Evolutionary conservation across 2,113 vertebrate species (phyloP), one percentile per base, ranked within the genome.

Genomic region (Tragelaphus buxtoni): DNA sequence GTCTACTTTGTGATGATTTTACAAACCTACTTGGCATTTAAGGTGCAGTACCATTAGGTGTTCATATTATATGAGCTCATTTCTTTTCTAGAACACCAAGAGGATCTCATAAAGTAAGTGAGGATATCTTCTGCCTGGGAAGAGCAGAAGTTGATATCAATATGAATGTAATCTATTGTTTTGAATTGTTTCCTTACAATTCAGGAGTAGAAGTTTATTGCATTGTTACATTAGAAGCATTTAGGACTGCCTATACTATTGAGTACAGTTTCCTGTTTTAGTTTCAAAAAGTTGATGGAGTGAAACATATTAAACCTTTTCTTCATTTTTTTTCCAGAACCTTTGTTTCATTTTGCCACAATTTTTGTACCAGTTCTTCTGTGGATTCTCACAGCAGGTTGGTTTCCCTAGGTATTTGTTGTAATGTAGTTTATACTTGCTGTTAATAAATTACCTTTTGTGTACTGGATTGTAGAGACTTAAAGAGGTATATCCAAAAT

Each of bases 301-400:
- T 86, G 26, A 89, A 95, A 92, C 28, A 88, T 61, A 74, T 63
- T 97, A 91, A 98, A 35, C 16, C 4, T 92, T 84, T 76, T 96
- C 61, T 98, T 79, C 45, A 80, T 98, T 96, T 95, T 97, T 95
- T 98, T 92, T 96, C 47, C 97, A 99, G 99, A 99, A 99, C 98
- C 99, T 99, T 97, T 99, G 99, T 98, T 99, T 99, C 99, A 99
- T 99, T 98, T 99, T 99, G 98, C 99, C 99, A 39, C 99, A 99
- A 96, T 99, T 99, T 99, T 99, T 99, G 98, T 99, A 99, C 99
- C 99, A 99, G 99, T 99, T 99, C 98, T 99, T 99, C 99, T 99
- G 99, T 97, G 99, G 99, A 97, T 99, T 99, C 98, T 99, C 99
- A 86, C 99, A 99, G 98, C 99, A 99, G 99, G 99, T 99, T 98